Base-by-base conservation (phyloP, 2,113 vertebrate genomes). In the Reinhardtius hippoglossoides region DNA sequence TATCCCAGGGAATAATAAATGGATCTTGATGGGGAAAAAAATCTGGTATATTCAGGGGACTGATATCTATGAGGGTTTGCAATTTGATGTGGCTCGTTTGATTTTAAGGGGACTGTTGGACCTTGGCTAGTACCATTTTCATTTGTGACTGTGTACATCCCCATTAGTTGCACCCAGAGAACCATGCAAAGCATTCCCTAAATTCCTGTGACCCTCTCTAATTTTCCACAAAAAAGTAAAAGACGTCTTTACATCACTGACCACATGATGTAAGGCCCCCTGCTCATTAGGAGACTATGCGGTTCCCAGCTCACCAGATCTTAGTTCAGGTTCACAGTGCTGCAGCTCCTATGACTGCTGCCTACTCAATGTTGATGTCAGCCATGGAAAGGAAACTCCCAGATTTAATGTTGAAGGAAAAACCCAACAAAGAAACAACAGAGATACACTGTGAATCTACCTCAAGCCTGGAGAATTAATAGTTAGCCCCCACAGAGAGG, bases 401-500 rank as follows among this genome's bases (percentile, higher is more conserved):
- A 0, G 52, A 18, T 7, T 70, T 56, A 1, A 24, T 37, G n/a
- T 48, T 64, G 13, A 76, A 54, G 67, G 5, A 23, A 81, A 87
- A 60, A 42, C 40, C 40, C 9, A 12, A 42, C 40, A 42, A 58
- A 40, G 64, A 64, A 76, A 40, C 63, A 52, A 14, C 71, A 63
- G 44, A 76, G 20, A 65, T 76, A 14, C 54, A 20, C 21, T 77
- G 9, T 63, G 76, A 55, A 58, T 79, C 70, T 24, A 76, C 21
- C 40, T 84, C 70, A 65, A 63, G 46, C 60, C 71, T 81, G 4
- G 76, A 75, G 73, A 67, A 86, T 70, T 67, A 69, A 60, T 52
- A 74, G 16, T 56, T 54, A 24, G 35, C 44, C 78, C 78, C 74
- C 86, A 40, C 23, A 44, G 74, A 68, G 85, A 82, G 77, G 46